phyloP scores from a whole-genome alignment of 2,888 invertebrate species.

The Microdon myrmicae region DNA sequence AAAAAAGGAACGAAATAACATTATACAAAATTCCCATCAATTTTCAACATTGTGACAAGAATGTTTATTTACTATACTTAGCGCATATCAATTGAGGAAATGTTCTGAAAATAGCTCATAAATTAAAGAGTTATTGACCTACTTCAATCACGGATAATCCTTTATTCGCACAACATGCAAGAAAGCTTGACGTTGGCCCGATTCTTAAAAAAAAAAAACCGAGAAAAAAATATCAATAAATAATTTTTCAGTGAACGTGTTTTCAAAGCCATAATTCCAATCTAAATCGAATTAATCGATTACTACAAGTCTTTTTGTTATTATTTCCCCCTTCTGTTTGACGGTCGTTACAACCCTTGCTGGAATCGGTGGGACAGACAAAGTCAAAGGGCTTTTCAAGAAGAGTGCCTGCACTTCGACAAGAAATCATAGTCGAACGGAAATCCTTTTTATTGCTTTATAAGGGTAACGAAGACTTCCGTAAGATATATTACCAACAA shows the following conservation, averaged over 20 bases:
- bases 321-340: conserved; percentile 58
- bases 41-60: no score
- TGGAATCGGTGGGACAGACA: not conserved
- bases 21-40: no score
- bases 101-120: no score
- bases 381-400: conserved; percentile 29
- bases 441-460: conserved; percentile 52
- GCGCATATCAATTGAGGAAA: no score
- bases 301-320: conserved; percentile 60
- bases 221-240: conserved; percentile 47
- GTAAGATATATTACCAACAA: conserved; percentile 51
- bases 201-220: no score
- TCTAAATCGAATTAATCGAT: conserved; percentile 67
- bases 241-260: conserved; percentile 56
- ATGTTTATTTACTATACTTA: no score
- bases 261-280: conserved; percentile 64
- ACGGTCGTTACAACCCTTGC: conserved; percentile 48
- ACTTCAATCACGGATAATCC: no score
- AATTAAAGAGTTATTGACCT: no score
- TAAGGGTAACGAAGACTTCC: conserved; percentile 52
- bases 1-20: no score
- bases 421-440: conserved; percentile 50
- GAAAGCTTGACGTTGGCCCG: no score
- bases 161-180: no score
- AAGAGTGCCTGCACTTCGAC: conserved; percentile 45